These are phyloP conservation scores for Miltochrista miniata DNA, from an alignment of 2,888 invertebrate species.

Conservation along the genomic window DNA sequence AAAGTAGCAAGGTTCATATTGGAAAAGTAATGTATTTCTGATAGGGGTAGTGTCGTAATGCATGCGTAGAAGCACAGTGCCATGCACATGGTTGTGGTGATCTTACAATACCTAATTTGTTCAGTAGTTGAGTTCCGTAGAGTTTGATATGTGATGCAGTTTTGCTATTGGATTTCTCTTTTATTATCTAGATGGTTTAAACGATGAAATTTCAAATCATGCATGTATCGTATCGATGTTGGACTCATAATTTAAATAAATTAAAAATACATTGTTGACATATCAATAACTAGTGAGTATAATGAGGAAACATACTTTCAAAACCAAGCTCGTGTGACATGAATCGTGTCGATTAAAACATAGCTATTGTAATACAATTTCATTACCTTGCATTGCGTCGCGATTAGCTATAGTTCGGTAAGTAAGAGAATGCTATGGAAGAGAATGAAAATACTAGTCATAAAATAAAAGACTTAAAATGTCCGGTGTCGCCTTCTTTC, in stretches of 20 bases:
- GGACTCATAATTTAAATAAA: constrained; percentile 41
- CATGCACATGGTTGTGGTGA: constrained; percentile 80
- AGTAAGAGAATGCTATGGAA: too few species aligned
- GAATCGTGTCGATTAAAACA: too few species aligned
- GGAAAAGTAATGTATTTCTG: constrained; percentile 19
- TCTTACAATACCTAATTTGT: constrained; percentile 46
- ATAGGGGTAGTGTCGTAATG: constrained; percentile 61
- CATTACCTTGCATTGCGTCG: too few species aligned
- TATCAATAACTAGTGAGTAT: not conserved
- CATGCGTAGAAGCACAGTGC: constrained; percentile 79
- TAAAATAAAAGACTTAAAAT: too few species aligned
- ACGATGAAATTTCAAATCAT: constrained; percentile 41
- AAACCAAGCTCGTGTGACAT: not conserved
- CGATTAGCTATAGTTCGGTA: too few species aligned
- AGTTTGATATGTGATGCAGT: constrained; percentile 75
- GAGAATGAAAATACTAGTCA: too few species aligned
- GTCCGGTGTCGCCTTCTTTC: too few species aligned
- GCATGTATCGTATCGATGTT: constrained; percentile 66
- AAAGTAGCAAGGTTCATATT: constrained; percentile 26
- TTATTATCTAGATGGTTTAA: constrained; percentile 63
- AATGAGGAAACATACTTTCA: too few species aligned
- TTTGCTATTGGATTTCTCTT: constrained; percentile 73
- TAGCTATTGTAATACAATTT: too few species aligned
- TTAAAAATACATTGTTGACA: not conserved
- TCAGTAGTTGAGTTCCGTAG: constrained; percentile 62